These are phyloP conservation scores for Paraescarpia echinospica DNA, from an alignment of 1,140 invertebrate genomes.

Conservation along the genomic window DNA sequence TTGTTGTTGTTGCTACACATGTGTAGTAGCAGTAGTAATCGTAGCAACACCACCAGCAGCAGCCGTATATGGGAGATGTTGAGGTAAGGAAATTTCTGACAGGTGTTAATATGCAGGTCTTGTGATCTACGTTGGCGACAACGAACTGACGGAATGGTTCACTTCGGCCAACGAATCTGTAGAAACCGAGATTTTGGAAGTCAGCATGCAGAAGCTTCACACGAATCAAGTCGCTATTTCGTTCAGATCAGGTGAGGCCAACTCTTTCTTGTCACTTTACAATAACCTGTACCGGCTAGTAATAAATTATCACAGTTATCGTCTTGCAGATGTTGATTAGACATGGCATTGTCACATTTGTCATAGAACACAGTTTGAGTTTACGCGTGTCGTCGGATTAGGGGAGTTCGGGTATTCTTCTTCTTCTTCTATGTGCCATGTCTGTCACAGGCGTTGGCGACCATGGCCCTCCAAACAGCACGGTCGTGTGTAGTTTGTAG, in stretches of 20 bases:
- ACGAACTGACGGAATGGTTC: background rate
- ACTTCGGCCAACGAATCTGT: background rate
- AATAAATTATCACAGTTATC: background rate
- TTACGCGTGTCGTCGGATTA: too few species aligned
- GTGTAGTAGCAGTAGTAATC: too few species aligned
- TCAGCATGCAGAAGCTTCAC: background rate
- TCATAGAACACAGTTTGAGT: too few species aligned
- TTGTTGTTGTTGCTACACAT: too few species aligned
- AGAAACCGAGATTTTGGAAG: background rate
- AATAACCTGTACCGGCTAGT: background rate
- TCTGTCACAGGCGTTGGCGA: too few species aligned
- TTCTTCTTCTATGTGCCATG: too few species aligned
- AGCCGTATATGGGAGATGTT: background rate
- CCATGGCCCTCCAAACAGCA: too few species aligned
- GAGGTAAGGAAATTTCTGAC: background rate
- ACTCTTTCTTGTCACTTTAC: background rate
- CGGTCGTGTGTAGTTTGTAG: too few species aligned
- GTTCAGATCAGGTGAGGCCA: background rate
- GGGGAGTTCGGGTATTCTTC: too few species aligned
- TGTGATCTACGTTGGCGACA: background rate
- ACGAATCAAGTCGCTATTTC: background rate
- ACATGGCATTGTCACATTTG: background rate
- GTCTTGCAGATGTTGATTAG: background rate
- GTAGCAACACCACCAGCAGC: too few species aligned
- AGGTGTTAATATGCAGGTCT: background rate